phyloP scores from a whole-genome alignment of 1,140 invertebrate species.

The Nasonia longicornis region DNA sequence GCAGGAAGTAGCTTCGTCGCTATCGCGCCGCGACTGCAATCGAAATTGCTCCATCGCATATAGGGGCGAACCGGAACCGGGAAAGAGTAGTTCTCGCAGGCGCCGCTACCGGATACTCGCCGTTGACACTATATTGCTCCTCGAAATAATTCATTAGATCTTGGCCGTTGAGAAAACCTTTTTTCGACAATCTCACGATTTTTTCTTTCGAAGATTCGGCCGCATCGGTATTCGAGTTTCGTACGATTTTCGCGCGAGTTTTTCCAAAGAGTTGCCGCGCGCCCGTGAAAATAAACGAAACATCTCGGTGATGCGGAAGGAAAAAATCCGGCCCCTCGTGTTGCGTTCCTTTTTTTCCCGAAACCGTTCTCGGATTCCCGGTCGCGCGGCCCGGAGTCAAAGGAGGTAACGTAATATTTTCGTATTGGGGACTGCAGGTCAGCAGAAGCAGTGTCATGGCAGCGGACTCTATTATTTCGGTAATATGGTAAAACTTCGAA shows the following conservation, averaged over 20 bases:
- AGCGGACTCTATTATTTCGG: not conserved
- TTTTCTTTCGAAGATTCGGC: not conserved
- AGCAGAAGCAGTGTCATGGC: constrained; percentile 8
- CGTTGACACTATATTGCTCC: constrained; percentile 23
- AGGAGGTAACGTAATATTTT: constrained; percentile 59
- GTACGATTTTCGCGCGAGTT: not conserved
- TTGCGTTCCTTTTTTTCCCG: too few relatives aligned
- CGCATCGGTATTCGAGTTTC: not conserved
- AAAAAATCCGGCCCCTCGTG: not conserved
- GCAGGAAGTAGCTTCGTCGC: constrained; percentile 53
- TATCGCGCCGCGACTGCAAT: constrained; percentile 53
- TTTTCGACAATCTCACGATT: constrained; percentile 5
- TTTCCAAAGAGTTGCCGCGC: not conserved
- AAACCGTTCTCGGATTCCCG: not conserved
- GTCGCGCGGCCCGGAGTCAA: constrained; percentile 51
- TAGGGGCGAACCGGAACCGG: constrained; percentile 19
- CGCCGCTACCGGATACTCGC: constrained; percentile 39
- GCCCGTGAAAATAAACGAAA: not conserved
- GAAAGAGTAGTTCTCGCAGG: constrained; percentile 8
- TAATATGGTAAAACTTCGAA: constrained; percentile 37
- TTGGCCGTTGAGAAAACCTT: constrained; percentile 2
- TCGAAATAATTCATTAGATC: constrained; percentile 32
- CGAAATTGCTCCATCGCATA: constrained; percentile 51
- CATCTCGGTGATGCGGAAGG: not conserved
- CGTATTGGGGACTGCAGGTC: constrained; percentile 46